Base-by-base conservation (phyloP, 2,888 invertebrate genomes). In the Temnothorax rugatulus region DNA sequence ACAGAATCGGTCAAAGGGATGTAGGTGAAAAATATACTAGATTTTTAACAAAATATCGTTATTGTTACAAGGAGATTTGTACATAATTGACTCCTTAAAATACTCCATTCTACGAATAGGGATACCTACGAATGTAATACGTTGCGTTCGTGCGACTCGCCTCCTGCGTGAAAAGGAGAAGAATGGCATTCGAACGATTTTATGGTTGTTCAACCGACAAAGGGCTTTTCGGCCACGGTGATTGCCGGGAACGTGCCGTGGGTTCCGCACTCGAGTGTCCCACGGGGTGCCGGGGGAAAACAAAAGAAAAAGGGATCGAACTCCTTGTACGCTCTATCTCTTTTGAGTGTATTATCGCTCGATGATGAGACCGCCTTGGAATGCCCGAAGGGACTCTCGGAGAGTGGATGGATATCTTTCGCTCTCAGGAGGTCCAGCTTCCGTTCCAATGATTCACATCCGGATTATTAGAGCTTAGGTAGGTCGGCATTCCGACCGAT, bases 401-500 rank as follows among this genome's bases (percentile, higher is more conserved):
- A 47, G 34, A 47, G 34, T 25, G 54, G n/a, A 13, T 34, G 21
- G 5, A n/a, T 21, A 71, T 34, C 29, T 54, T 57, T 69, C 8
- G 21, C 47, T 79, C 21, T 59, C 13, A 34, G 25, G 47, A 73
- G 79, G 71, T 47, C 59, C 38, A 47, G 50, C 73, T 81, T 81
- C 79, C 79, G 79, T 81, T 13, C 50, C 50, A 50, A 59, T 81
- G 79, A 81, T 73, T 81, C 79, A 81, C 38, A 81, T 81, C 79
- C 73, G 79, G 73, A 81, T 59, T 59, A 18, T 81, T 25, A 73
- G 15, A 3, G 47, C 18, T 29, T 69, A 18, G 57, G 21, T 41
- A 34, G 34, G 4, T 15, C 79, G 59, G 13, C 47, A 34, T 69
- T 59, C 57, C 15, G n/a, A 47, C 21, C 52, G 13, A 75, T 75